Conservation (phyloP, 2,113 vertebrate species). For the Athene cunicularia region DNA sequence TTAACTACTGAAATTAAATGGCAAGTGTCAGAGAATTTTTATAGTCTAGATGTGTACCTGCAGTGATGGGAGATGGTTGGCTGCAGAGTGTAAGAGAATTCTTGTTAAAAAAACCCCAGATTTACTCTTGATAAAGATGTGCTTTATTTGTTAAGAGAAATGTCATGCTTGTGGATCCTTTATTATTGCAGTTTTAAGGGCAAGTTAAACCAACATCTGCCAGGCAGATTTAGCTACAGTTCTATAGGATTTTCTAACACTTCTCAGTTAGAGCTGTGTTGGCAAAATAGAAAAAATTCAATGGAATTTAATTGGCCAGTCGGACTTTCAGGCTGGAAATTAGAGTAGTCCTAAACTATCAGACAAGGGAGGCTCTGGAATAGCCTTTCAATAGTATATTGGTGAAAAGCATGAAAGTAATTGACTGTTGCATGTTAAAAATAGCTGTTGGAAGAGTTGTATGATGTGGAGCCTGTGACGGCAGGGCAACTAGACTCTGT, state of each 20-base stretch:
- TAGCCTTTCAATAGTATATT: background rate
- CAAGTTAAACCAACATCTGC: background rate
- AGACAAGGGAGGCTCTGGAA: background rate
- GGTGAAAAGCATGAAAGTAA: background rate
- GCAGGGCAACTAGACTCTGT: background rate
- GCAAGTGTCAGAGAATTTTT: background rate
- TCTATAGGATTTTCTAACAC: background rate
- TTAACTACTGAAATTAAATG: background rate
- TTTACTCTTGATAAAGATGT: background rate
- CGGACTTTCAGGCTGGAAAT: background rate
- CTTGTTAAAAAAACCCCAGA: background rate
- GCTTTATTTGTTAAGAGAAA: background rate
- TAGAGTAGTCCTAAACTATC: background rate
- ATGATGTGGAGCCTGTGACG: background rate
- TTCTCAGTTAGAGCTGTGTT: background rate
- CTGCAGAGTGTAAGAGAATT: background rate
- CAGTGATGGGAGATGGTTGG: background rate
- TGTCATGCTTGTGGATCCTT: background rate
- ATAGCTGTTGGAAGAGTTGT: background rate
- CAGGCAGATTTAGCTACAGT: background rate
- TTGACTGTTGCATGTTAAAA: slow-evolving; percentile 3
- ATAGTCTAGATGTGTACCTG: background rate
- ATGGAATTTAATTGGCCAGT: background rate
- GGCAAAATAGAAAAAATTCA: slow-evolving; percentile 30
- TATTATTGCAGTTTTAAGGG: background rate